Base-by-base conservation (phyloP, 2,113 vertebrate species). In the Rhizomys pruinosus region DNA sequence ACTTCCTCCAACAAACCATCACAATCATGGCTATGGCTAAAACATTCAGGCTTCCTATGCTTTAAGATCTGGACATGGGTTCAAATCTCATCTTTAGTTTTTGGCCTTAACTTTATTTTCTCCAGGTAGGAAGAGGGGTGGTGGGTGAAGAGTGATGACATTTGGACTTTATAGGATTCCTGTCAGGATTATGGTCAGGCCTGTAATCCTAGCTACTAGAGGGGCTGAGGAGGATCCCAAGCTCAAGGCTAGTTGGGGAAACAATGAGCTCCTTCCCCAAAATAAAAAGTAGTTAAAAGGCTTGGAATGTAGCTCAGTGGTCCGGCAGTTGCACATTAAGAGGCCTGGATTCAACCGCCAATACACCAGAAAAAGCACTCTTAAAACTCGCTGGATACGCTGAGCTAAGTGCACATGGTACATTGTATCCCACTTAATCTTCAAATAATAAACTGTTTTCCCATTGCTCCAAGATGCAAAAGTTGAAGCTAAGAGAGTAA, bases 111-210 rank as follows among this genome's bases (percentile, higher is more conserved):
- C 20, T 55, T 71, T 74, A 29, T 66, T 89, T 69, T 57, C 52
- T 10, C 42, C 19, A 3, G 19, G 1, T 3, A n/a, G 8, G 32
- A 3, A 34, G 4, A n/a, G 6, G 25, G 34, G 42, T 10, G 23
- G 57, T 37, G 34, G 10, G 55, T 11, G 15, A 71, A 71, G 23
- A 85, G n/a, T 19, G 16, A 39, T 42, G 5, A 8, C 27, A 15
- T 61, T 57, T 34, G 16, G 22, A 27, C 27, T 13, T 55, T 16
- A 64, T 0, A 17, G 27, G 29, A 32, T 81, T 76, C 44, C 29
- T 47, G 57, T 17, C 72, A 73, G 79, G 47, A 44, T 47, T 17
- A 20, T 66, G 61, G 42, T n/a, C 42, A 68, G 63, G n/a, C 66
- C 22, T 55, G 15, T 55, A 37, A 12, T 27, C 23, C 23, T 47